Evolutionary conservation across 1,140 invertebrate genomes (phyloP), one percentile per base, ranked within the genome.

Genomic region (Hypsibius dujardini): DNA sequence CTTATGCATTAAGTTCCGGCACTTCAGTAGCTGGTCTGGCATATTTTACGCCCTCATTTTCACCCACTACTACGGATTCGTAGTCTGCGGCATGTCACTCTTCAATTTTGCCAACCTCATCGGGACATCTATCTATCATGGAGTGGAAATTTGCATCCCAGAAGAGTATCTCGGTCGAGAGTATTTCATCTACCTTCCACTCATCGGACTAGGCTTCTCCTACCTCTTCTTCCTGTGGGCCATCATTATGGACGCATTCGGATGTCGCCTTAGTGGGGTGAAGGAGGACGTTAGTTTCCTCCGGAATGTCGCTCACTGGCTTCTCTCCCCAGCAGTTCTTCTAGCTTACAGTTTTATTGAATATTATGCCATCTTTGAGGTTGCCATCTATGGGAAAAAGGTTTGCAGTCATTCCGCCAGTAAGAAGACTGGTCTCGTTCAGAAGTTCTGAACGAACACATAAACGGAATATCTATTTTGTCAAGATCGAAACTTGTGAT

Each of bases 201-300:
- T 75, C 70, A 69, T 76, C 59, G 70, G 73, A 12, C 71, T 76
- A 42, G 70, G 74, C 59, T 72, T 70, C 1, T 73, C 75, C 62
- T 76, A 76, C 71, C 70, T 75, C 62, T 73, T 72, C 74, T 76
- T 75, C 74, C 70, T 75, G 62, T 50, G 47, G 14, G 75, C 76
- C 15, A 75, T 75, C 74, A 46, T 75, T 2, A 60, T 76, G 45
- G 76, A 75, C 70, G 50, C 72, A 28, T 60, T 76, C 1, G 76
- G 71, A 50, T 72, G 73, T 70, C 70, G 70, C 60, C 74, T 75
- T 42, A 76, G 76, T 70, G 62, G 71, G 56, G 62, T 59, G 28
- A 75, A 76, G 40, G 75, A 76, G 59, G 59, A 72, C n/a, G 76
- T 75, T 2, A 71, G 72, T 40, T 70, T 75, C 46, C 56, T 76